phyloP scores from a whole-genome alignment of 2,113 vertebrate genomes.

The Psittacara wagleri region DNA sequence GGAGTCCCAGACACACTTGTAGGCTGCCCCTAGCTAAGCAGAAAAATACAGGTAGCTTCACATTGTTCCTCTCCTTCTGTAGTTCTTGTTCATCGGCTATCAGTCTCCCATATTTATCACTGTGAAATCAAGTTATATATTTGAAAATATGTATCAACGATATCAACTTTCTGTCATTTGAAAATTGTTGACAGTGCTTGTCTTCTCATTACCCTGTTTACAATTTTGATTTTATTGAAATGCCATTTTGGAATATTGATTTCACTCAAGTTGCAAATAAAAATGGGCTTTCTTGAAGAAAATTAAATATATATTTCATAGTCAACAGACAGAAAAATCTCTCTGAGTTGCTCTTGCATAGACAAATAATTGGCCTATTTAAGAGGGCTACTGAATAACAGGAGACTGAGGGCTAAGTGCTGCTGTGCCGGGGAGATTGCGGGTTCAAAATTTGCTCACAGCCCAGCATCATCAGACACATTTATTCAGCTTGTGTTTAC shows the following conservation, averaged over 20 bases:
- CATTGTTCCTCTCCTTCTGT: neutral
- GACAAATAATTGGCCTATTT: slow-evolving; percentile 13
- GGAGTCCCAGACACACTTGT: neutral
- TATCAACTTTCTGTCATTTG: neutral
- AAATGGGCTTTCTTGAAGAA: slow-evolving; percentile 7
- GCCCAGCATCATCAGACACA: neutral
- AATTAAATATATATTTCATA: slow-evolving; percentile 9
- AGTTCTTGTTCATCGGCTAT: neutral
- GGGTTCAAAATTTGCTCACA: neutral
- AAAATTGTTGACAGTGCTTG: neutral
- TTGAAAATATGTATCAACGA: neutral
- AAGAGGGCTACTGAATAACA: neutral
- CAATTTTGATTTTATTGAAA: slow-evolving; percentile 16
- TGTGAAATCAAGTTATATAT: neutral
- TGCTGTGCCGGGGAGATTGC: neutral
- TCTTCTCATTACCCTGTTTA: slow-evolving; percentile 12
- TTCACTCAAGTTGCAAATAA: neutral
- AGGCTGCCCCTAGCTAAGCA: neutral
- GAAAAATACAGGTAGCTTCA: neutral
- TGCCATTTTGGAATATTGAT: slow-evolving; percentile 25
- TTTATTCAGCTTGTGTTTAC: neutral
- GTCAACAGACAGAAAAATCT: neutral
- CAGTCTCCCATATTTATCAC: neutral
- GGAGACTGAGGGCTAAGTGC: neutral
- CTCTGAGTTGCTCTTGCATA: neutral